phyloP scores from a whole-genome alignment of 2,113 vertebrate species.

The Gallinago undulata region DNA sequence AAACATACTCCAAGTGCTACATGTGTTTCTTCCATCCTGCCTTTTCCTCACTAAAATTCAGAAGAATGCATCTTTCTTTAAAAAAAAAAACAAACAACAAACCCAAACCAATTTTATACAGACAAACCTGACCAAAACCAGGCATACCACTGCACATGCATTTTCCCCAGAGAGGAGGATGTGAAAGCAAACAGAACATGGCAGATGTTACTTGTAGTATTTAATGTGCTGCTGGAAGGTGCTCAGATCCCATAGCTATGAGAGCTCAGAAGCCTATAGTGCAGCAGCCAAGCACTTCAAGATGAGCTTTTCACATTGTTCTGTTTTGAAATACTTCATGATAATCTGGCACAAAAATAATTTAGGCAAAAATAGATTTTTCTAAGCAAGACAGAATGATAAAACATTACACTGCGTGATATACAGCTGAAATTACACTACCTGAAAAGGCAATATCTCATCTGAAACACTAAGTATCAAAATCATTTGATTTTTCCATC shows the following conservation, averaged over 20 bases:
- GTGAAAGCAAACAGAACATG: background rate
- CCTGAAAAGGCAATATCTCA: slow-evolving; percentile 34
- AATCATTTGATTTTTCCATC: slow-evolving; percentile 32
- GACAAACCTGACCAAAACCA: background rate
- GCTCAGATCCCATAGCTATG: background rate
- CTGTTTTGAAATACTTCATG: slow-evolving; percentile 63
- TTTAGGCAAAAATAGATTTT: slow-evolving; percentile 34
- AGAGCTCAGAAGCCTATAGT: background rate
- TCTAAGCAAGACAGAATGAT: slow-evolving; percentile 42
- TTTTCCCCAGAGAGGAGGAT: background rate
- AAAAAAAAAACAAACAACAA: background rate
- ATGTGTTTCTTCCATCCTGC: rapidly evolving
- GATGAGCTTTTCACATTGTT: slow-evolving; percentile 45
- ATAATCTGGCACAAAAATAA: slow-evolving; percentile 51
- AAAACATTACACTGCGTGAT: slow-evolving; percentile 26
- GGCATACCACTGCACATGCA: background rate
- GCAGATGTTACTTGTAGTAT: background rate
- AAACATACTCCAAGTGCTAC: rapidly evolving
- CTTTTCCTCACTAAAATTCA: background rate
- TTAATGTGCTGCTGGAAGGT: background rate
- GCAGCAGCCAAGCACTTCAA: slow-evolving; percentile 35
- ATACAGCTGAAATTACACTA: slow-evolving; percentile 33
- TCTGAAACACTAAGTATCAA: slow-evolving; percentile 14
- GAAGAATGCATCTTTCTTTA: background rate
- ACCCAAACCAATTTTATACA: background rate